Conservation (phyloP, 2,888 invertebrate genomes). For the Megastigmus dorsalis region DNA sequence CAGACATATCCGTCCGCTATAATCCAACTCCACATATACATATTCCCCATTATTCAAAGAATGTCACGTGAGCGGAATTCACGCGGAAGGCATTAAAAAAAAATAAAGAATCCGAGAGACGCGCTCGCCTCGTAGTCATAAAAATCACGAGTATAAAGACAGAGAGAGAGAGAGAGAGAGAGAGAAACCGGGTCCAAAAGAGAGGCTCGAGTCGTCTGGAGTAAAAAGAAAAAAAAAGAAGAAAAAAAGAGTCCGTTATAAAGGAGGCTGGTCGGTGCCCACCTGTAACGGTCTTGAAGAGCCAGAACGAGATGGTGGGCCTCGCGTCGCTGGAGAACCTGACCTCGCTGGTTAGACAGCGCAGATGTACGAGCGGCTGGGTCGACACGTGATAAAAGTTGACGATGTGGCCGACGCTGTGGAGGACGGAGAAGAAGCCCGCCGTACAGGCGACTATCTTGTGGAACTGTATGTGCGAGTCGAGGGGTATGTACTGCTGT, state of each 20-base stretch:
- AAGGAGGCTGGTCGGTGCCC: slow-evolving; percentile 54
- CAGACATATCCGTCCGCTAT: no score
- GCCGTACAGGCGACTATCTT: slow-evolving; percentile 97
- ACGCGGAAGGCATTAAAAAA: slow-evolving; percentile 16
- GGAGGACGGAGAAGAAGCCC: slow-evolving; percentile 92
- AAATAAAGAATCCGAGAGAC: no score
- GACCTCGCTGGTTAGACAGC: slow-evolving; percentile 94
- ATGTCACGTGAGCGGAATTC: slow-evolving; percentile 7
- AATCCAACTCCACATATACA: no score
- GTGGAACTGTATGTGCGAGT: slow-evolving; percentile 97
- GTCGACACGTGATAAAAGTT: slow-evolving; percentile 98
- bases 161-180: neutral
- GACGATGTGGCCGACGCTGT: slow-evolving; percentile 95
- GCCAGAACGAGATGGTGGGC: slow-evolving; percentile 96
- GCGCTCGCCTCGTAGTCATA: neutral
- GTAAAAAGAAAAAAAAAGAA: neutral
- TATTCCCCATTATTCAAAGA: neutral
- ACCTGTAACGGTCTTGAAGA: slow-evolving; percentile 96
- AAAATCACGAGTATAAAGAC: no score
- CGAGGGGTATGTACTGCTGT: slow-evolving; percentile 94
- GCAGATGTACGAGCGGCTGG: slow-evolving; percentile 93
- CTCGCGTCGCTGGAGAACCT: slow-evolving; percentile 95
- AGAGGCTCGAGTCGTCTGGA: no score
- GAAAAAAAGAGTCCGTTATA: slow-evolving; percentile 21
- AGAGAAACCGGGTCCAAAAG: neutral